Evolutionary conservation across 1,140 invertebrate genomes (phyloP).

Genomic region (Frieseomelitta varia): DNA sequence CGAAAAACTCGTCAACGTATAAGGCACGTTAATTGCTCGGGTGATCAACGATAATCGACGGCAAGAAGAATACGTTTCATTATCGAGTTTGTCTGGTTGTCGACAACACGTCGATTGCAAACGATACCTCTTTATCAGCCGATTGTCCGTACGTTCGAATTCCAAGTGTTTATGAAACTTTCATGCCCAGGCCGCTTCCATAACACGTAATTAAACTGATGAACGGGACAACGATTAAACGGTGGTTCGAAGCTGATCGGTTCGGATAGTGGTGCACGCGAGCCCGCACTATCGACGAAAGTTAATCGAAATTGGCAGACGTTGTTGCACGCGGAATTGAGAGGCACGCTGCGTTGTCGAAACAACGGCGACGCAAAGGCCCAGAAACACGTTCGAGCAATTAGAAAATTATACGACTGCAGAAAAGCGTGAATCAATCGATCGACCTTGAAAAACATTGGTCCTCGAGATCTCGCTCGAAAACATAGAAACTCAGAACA

Average conservation of each 20-base stretch:
- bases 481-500: no score
- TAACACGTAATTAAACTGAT: conserved; percentile 35
- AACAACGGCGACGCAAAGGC: background rate
- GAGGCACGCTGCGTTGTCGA: background rate
- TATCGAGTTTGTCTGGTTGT: background rate
- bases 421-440: background rate
- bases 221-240: background rate
- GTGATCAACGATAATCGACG: background rate
- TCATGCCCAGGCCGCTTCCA: background rate
- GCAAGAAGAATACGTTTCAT: conserved; percentile 26
- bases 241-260: background rate
- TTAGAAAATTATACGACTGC: background rate
- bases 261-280: background rate
- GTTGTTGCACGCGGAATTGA: conserved; percentile 8
- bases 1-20: background rate
- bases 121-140: conserved; percentile 10
- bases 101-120: background rate
- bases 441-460: no score
- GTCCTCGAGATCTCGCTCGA: no score
- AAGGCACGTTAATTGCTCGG: background rate
- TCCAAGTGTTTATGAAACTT: conserved; percentile 29
- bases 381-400: background rate
- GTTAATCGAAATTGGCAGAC: conserved; percentile 24
- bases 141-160: background rate
- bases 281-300: background rate